Base-by-base conservation (phyloP, 2,888 invertebrate species). In the Epinotia bilunana region DNA sequence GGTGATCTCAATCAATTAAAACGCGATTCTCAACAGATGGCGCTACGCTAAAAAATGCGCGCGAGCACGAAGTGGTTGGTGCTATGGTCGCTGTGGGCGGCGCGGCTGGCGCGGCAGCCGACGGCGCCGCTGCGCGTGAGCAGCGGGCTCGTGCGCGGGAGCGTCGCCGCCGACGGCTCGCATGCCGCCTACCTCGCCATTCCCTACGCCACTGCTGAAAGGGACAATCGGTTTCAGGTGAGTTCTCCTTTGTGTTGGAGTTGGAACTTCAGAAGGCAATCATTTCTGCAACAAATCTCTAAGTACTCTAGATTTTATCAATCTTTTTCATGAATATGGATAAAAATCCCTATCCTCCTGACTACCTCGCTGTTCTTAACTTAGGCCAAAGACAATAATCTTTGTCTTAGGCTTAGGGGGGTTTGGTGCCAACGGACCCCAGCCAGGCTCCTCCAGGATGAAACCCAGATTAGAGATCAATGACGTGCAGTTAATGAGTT, bases 41-140 rank as follows among this genome's bases (percentile, higher is more conserved):
- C 57, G 57, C 69, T 18, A 9, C 53, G n/a, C 7, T 68, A 20
- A 20, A 55, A n/a, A 39, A 73, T 75, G 78, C 74, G 82, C 73
- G 46, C 77, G 58, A 78, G 80, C 53, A 68, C 77, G 46, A 89
- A 88, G 77, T 88, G 91, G 89, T 16, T 89, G 78, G 84, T 92
- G 75, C 84, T 93, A 67, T 87, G 86, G 85, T 87, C 91, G 39
- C 81, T 92, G 49, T 89, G 89, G 87, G 87, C 88, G 16, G 86
- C 83, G 20, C 84, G 88, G 63, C 77, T 91, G 78, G 84, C 89
- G 60, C 84, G 84, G 20, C 90, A 91, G 83, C 89, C 88, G 23
- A 89, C 89, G n/a, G 65, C 76, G 7, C 81, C 84, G 18, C 77
- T 92, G 74, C 80, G 79, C 43, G 81, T 89, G 63, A 73, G 78